Percentiles rank a stretch among this genome's conserved stretches.
Conservation (phyloP, 2,797 vertebrate species). For the Knipowitschia caucasica region DNA sequence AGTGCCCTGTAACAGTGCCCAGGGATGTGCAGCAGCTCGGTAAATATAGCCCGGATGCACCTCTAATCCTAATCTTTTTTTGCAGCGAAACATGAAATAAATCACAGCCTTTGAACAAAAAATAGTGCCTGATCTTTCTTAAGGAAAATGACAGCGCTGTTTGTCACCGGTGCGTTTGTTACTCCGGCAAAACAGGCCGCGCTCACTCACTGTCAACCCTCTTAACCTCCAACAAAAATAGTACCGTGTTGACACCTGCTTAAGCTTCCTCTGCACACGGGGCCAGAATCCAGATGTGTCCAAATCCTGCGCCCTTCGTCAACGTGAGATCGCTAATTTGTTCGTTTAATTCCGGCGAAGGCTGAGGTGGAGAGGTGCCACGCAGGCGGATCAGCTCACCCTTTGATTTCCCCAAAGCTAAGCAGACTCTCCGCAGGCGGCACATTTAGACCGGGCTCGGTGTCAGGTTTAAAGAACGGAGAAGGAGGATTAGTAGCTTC, state of each 20-base stretch:
- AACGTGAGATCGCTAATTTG: conserved; percentile 65
- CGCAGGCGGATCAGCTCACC: conserved; percentile 57
- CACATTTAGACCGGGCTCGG: conserved; percentile 6
- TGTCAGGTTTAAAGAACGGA: conserved; percentile 2
- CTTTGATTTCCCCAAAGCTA: conserved; percentile 69
- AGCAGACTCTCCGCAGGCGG: too few relatives aligned
- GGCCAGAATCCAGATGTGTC: conserved; percentile 55
- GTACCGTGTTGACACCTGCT: conserved; percentile 57
- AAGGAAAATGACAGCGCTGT: conserved; percentile 29
- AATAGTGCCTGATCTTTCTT: conserved; percentile 46
- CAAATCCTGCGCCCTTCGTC: conserved; percentile 46
- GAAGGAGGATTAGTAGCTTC: not conserved
- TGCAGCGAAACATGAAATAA: conserved; percentile 15
- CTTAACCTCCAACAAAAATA: conserved; percentile 38
- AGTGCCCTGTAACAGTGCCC: not conserved
- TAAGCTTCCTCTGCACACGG: conserved; percentile 52
- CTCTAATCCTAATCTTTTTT: conserved; percentile 16
- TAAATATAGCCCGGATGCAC: conserved; percentile 4
- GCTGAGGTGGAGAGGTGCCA: conserved; percentile 59
- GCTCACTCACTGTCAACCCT: conserved; percentile 23
- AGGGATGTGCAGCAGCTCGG: not conserved
- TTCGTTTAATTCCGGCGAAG: conserved; percentile 62
- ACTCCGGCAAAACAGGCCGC: conserved; percentile 13
- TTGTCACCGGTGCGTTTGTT: conserved; percentile 11
- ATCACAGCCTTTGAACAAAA: conserved; percentile 14